Evolutionary conservation across 2,888 invertebrate genomes (phyloP).

Genomic region (Gibbula magus): DNA sequence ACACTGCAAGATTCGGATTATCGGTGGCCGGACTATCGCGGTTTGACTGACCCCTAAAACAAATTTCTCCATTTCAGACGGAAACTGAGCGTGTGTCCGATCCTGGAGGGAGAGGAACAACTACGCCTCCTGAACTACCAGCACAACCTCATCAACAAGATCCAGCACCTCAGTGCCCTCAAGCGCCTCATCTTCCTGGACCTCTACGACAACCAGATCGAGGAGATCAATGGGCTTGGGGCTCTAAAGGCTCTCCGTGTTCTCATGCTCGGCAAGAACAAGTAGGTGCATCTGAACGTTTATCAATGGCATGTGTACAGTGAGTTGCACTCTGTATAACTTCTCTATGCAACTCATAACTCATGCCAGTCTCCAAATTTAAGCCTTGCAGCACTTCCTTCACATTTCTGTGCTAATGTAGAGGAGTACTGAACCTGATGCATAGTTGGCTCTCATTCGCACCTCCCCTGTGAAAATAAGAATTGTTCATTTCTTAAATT

Average conservation of each 20-base stretch:
- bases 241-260: conserved; percentile 88
- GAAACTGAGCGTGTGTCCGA: conserved; percentile 88
- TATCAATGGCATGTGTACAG: background rate
- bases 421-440: no score
- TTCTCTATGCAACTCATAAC: no score
- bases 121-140: conserved; percentile 91
- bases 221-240: conserved; percentile 87
- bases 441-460: no score
- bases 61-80: conserved; percentile 57
- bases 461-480: no score
- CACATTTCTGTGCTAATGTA: no score
- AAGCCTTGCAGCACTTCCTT: no score
- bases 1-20: no score
- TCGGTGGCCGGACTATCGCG: no score
- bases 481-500: no score
- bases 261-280: conserved; percentile 92
- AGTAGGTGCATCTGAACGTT: conserved; percentile 76
- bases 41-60: background rate
- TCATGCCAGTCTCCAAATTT: no score
- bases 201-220: conserved; percentile 95
- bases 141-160: conserved; percentile 89
- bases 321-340: no score
- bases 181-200: conserved; percentile 92
- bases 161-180: conserved; percentile 81
- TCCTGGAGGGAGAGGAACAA: conserved; percentile 87